These are phyloP conservation scores for Agonopterix subpropinquella DNA, from an alignment of 2,888 invertebrate genomes.

Conservation along the genomic window DNA sequence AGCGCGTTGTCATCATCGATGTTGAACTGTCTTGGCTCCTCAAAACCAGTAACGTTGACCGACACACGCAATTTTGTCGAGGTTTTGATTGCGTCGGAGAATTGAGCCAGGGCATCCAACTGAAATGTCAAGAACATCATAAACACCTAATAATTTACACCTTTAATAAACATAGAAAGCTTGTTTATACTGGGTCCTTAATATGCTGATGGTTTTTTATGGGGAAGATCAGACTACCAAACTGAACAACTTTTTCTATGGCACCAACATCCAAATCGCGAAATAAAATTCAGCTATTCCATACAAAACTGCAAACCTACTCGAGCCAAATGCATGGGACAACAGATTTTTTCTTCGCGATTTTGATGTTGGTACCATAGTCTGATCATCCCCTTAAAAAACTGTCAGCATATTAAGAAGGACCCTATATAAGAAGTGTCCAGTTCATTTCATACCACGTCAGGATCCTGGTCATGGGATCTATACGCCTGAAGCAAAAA, in stretches of 20 bases:
- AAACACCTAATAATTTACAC: neutral
- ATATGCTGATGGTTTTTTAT: no score
- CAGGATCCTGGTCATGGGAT: conserved; percentile 52
- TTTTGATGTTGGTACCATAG: no score
- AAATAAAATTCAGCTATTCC: no score
- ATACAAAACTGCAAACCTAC: no score
- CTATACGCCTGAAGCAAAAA: conserved; percentile 46
- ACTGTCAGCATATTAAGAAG: no score
- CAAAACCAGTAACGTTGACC: conserved; percentile 54
- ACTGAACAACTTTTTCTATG: no score
- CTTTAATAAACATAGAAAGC: neutral
- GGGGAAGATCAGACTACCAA: no score
- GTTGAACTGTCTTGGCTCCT: conserved; percentile 76
- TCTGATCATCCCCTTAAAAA: no score
- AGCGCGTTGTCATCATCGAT: conserved; percentile 86
- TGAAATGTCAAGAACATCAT: conserved; percentile 17
- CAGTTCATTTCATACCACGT: conserved; percentile 39
- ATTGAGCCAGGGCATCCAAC: conserved; percentile 69
- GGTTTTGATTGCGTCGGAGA: conserved; percentile 45
- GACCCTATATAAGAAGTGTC: neutral
- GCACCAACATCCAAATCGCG: no score
- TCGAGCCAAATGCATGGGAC: no score
- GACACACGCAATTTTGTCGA: conserved; percentile 53
- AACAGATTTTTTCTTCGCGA: no score
- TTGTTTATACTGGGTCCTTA: no score